Base-by-base conservation (phyloP, 1,140 invertebrate genomes). In the Aphis gossypii region DNA sequence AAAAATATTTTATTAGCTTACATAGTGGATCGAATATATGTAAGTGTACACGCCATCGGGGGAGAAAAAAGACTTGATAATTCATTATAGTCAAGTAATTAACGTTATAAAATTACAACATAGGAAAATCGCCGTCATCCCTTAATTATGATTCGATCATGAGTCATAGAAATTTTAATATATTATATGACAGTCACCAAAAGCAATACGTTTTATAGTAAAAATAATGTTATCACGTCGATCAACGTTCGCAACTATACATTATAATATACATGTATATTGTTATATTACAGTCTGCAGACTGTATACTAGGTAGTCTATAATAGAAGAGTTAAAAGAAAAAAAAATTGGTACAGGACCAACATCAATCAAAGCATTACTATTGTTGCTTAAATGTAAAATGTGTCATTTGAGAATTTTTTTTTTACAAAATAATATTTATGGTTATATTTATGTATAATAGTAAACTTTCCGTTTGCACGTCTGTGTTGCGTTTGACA, bases 1-100 rank as follows among this genome's bases (percentile, higher is more conserved):
- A 88, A 88, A 88, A 56, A 54, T 38, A 21, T 89, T 89, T 89
- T 56, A 54, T 89, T 56, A 89, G 88, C 41, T 89, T 54, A 23
- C n/a, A 11, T 35, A 23, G n/a, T 9, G 6, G n/a, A 54, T 35
- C 9, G n/a, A 54, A 11, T 51, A 35, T 88, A 20, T 35, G 20
- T 35, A 88, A 35, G 41, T 35, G 35, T 48, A 86, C 11, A 46
- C 30, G 30, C 14, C 60, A 20, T n/a, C 4, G 4, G 83, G 23
- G 8, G 8, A 44, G 2, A 5, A 25, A 84, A 38, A 25, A 46
- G 41, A 86, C 38, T 14, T 44, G 83, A 88, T 35, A 30, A 46
- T 48, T 87, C 25, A 46, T 87, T 87, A 87, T 48, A 38, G 51
- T 18, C 11, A 1, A 56, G 8, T 23, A 35, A 41, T 89, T 54